A percentile compares a stretch with the other conserved stretches of the same genome.
phyloP scores from a whole-genome alignment of 2,113 vertebrate species.

The Myiozetetes cayanensis region DNA sequence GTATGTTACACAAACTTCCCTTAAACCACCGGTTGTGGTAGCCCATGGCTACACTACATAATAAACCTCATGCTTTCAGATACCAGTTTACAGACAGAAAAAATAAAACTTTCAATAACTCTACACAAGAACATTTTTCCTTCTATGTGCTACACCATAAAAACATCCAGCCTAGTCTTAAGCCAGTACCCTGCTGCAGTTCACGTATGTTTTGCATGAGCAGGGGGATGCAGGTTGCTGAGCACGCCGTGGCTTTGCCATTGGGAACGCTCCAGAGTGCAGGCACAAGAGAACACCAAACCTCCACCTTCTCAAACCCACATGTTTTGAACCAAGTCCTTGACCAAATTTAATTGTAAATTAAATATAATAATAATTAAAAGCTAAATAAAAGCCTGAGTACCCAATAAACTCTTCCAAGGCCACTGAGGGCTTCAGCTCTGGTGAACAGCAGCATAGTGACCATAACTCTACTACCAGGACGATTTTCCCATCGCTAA shows the following conservation, averaged over 20 bases:
- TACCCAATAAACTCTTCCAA: neutral
- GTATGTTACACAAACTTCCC: neutral
- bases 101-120: neutral
- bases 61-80: neutral
- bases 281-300: rapidly evolving
- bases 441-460: neutral
- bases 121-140: neutral
- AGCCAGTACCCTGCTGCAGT: neutral
- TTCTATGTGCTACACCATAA: rapidly evolving
- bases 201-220: rapidly evolving
- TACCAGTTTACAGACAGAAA: neutral
- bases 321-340: neutral
- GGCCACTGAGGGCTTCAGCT: neutral
- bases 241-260: rapidly evolving
- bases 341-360: neutral
- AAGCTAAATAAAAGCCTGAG: neutral
- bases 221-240: neutral
- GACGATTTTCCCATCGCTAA: neutral
- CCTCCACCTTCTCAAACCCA: neutral
- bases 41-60: neutral
- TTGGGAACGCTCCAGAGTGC: rapidly evolving
- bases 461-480: neutral
- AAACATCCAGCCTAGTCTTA: neutral
- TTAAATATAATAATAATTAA: neutral
- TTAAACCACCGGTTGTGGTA: neutral